phyloP scores from a whole-genome alignment of 2,888 invertebrate species.

The Aleiodes leptofemur region DNA sequence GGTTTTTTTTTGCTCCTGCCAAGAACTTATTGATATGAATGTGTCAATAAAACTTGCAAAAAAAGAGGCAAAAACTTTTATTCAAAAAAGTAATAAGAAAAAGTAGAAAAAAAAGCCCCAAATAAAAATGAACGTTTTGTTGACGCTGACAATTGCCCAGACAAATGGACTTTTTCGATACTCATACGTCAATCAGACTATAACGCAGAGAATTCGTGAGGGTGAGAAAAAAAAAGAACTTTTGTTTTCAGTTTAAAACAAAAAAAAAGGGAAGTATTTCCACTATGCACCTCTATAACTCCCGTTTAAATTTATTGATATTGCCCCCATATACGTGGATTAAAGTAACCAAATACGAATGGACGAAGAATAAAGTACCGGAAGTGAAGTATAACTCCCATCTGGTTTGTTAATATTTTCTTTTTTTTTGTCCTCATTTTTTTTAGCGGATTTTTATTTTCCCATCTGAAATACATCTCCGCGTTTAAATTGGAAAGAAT shows the following conservation, averaged over 20 bases:
- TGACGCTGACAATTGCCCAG: neutral
- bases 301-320: conserved; percentile 19
- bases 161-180: conserved; percentile 12
- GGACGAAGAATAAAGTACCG: conserved; percentile 24
- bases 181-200: conserved; percentile 18
- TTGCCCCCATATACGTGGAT: conserved; percentile 31
- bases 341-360: conserved; percentile 33
- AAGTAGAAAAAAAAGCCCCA: neutral
- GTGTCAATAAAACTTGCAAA: conserved; percentile 16
- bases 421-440: neutral
- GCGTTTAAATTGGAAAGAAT: neutral
- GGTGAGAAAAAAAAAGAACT: neutral
- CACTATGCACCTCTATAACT: conserved; percentile 7
- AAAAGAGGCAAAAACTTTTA: neutral
- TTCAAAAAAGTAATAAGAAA: neutral
- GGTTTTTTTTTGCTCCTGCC: too few species aligned
- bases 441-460: neutral
- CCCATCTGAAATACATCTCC: neutral
- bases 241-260: conserved; percentile 21
- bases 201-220: neutral
- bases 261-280: conserved; percentile 12
- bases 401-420: neutral
- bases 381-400: conserved; percentile 28
- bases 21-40: conserved; percentile 17
- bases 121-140: conserved; percentile 15